Percentiles rank a stretch among this genome's conserved stretches.
phyloP scores from a whole-genome alignment of 2,113 vertebrate species.

The Gnathonemus longibarbis region DNA sequence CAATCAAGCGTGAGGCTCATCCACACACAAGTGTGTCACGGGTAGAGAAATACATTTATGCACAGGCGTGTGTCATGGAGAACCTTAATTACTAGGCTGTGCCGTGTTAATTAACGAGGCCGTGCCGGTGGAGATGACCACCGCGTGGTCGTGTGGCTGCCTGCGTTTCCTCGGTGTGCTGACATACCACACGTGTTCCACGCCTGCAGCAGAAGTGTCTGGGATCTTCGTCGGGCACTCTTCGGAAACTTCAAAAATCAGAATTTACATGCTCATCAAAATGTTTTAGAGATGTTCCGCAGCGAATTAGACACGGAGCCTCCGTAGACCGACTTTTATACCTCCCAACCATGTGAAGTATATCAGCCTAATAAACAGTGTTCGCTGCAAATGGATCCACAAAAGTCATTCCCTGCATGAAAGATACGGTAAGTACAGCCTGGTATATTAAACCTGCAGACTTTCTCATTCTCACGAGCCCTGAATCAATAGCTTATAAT shows the following conservation, averaged over 20 bases:
- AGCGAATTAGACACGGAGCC: not conserved
- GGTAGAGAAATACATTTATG: not conserved
- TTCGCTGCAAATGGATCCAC: not conserved
- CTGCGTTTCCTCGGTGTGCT: too few relatives aligned
- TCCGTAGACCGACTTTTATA: not conserved
- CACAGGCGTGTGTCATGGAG: not conserved
- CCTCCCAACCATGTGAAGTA: not conserved
- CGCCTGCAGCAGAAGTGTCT: not conserved
- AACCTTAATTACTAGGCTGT: not conserved
- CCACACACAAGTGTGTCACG: not conserved
- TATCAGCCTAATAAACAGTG: conserved; percentile 5
- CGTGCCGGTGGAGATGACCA: not conserved
- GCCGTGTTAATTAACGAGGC: not conserved
- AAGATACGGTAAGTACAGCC: not conserved
- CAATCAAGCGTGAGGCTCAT: not conserved
- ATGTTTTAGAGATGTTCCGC: not conserved
- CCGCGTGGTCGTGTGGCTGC: not conserved
- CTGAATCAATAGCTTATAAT: not conserved
- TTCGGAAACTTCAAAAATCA: not conserved
- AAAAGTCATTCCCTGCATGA: not conserved
- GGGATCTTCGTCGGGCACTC: not conserved
- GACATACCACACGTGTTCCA: not conserved
- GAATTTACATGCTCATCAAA: not conserved
- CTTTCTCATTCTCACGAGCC: not conserved
- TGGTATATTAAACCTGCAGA: not conserved